These are phyloP conservation scores for Plebejus melissa DNA, from an alignment of 2,888 invertebrate species.

Conservation along the genomic window DNA sequence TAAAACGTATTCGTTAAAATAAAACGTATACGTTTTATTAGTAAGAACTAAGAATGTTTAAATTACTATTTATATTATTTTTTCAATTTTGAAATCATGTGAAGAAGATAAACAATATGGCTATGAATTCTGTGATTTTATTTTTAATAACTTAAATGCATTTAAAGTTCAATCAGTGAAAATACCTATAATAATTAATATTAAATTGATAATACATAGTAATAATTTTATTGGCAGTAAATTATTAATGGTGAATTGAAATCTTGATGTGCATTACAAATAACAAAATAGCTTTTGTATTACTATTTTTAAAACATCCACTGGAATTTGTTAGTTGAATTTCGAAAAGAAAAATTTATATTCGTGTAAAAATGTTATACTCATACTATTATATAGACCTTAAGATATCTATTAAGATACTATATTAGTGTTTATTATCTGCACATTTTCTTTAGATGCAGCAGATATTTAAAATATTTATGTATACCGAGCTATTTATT, in stretches of 20 bases:
- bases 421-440: neutral
- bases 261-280: neutral
- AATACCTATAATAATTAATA: neutral
- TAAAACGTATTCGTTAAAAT: too few species aligned
- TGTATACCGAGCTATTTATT: conserved; percentile 2
- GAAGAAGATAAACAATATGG: neutral
- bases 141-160: neutral
- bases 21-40: too few species aligned
- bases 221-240: neutral
- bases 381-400: too few species aligned
- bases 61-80: too few species aligned
- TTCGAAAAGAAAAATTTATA: neutral
- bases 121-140: neutral
- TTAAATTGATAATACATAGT: neutral
- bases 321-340: neutral
- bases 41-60: too few species aligned
- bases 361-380: neutral
- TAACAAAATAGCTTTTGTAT: conserved; percentile 1
- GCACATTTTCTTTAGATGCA: neutral
- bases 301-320: neutral
- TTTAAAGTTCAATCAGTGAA: neutral
- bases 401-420: neutral
- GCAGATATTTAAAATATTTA: neutral
- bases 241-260: neutral
- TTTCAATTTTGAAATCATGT: too few species aligned